These are phyloP conservation scores for Caenorhabditis plicata DNA, from an alignment of 2,888 invertebrate species.

Conservation along the genomic window DNA sequence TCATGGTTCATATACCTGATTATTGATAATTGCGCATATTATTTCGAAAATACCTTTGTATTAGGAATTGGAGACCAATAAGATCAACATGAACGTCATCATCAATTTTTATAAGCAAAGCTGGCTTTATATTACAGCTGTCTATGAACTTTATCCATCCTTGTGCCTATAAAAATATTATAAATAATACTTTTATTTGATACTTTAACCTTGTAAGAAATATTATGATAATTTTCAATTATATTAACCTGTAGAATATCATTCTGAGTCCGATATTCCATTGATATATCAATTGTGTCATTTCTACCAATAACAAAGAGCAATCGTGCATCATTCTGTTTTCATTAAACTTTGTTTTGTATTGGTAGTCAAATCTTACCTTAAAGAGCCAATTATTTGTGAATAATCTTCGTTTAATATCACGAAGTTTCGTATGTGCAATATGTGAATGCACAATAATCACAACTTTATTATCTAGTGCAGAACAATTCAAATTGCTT, in stretches of 20 bases:
- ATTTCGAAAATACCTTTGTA: slow-evolving; percentile 14
- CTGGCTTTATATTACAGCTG: slow-evolving; percentile 12
- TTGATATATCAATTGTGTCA: neutral
- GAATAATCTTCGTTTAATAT: slow-evolving; percentile 6
- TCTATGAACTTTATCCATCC: slow-evolving; percentile 32
- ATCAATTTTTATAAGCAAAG: slow-evolving; percentile 39
- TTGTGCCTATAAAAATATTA: slow-evolving; percentile 18
- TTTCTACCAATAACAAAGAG: slow-evolving; percentile 15
- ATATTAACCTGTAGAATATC: slow-evolving; percentile 28
- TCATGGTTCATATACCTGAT: slow-evolving; percentile 15
- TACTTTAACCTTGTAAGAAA: slow-evolving; percentile 34
- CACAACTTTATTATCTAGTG: slow-evolving; percentile 14
- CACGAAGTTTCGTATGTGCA: slow-evolving; percentile 5
- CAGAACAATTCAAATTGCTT: slow-evolving; percentile 14
- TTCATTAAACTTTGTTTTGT: neutral
- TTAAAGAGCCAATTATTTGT: slow-evolving; percentile 13
- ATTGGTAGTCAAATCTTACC: neutral
- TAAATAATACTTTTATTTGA: neutral
- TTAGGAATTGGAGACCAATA: slow-evolving; percentile 17
- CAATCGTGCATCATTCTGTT: slow-evolving; percentile 19
- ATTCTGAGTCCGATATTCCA: slow-evolving; percentile 4
- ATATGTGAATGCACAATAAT: slow-evolving; percentile 26
- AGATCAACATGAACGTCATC: slow-evolving; percentile 43
- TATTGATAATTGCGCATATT: neutral
- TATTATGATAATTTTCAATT: slow-evolving; percentile 41